Evolutionary conservation across 2,888 invertebrate genomes (phyloP).

Genomic region (Nomada fucata): DNA sequence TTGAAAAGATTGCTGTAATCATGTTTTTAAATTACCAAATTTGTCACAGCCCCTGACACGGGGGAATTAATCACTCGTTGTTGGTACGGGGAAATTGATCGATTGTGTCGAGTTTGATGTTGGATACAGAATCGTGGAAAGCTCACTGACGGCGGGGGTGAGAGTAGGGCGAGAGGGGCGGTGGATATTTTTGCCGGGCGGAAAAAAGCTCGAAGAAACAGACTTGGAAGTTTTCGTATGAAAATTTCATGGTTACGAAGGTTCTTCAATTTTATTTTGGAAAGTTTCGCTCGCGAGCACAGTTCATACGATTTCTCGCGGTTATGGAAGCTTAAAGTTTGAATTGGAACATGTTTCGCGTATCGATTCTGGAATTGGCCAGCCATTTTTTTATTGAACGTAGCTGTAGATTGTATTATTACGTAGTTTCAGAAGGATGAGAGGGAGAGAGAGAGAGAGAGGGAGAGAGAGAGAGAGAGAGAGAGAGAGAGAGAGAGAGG

Average conservation of each 20-base stretch:
- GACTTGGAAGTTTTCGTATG: slow-evolving; percentile 17
- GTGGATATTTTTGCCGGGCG: slow-evolving; percentile 17
- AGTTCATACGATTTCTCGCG: slow-evolving; percentile 17
- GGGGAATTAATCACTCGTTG: slow-evolving; percentile 21
- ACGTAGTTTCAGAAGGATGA: background rate
- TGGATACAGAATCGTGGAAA: no score
- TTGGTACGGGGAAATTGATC: slow-evolving; percentile 8
- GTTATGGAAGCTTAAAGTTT: slow-evolving; percentile 20
- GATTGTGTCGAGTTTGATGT: no score
- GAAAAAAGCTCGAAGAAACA: slow-evolving; percentile 20
- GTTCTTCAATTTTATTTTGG: slow-evolving; percentile 21
- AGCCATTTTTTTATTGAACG: slow-evolving; percentile 7
- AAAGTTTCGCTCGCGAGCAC: slow-evolving; percentile 4
- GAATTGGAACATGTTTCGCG: slow-evolving; percentile 19
- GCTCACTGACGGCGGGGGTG: no score
- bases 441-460: no score
- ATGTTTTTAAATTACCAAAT: slow-evolving; percentile 29
- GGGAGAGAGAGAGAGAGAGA: no score
- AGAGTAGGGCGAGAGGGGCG: background rate
- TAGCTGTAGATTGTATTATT: background rate
- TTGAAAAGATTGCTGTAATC: slow-evolving; percentile 14
- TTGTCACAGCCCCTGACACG: background rate
- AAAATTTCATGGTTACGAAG: slow-evolving; percentile 31
- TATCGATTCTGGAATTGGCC: slow-evolving; percentile 15
- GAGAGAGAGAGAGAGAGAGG: no score